Evolutionary conservation across 2,888 invertebrate genomes (phyloP), one percentile per base, ranked within the genome.

Genomic region (Nomada lathburiana): DNA sequence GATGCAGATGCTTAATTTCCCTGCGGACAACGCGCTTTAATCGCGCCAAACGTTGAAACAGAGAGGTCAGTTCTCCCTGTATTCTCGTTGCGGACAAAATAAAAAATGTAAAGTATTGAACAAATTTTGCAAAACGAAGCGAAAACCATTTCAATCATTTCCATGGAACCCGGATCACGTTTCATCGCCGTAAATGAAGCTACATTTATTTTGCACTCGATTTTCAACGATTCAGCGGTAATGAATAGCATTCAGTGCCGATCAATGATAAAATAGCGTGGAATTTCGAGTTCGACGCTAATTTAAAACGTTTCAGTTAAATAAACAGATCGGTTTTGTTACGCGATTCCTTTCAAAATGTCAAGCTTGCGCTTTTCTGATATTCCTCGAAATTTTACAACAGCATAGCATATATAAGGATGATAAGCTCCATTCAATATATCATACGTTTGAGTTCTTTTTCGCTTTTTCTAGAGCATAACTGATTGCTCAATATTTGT

Each of bases 1-100:
- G 50, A 44, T 63, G 62, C 57, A 44, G 71, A 47, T 67, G 67
- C 72, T 80, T 80, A 79, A 80, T 80, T 80, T 80, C 80, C 80
- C 80, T 59, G 79, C 68, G 80, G 80, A 57, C 80, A 78, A 78
- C 68, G 63, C 63, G 55, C 26, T 68, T 78, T 78, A 80, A 80
- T 80, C 80, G 79, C 57, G 67, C 79, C 79, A 79, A 68, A 78
- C 62, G 72, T 68, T 76, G 69, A 65, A 36, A 64, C 76, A 23
- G 50, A 71, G 36, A 64, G 44, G 57, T 52, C 55, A 42, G 13
- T 47, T 50, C n/a, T 57, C 50, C 59, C 20, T 36, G 10, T 29
- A 20, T 57, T 59, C 44, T 44, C 26, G 5, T 64, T n/a, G n/a
- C 36, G 42, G 26, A 50, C n/a, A 9, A 63, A 62, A 67, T 29